Evolutionary conservation across 1,140 invertebrate species (phyloP).

Genomic region (Caenorhabditis latens): DNA sequence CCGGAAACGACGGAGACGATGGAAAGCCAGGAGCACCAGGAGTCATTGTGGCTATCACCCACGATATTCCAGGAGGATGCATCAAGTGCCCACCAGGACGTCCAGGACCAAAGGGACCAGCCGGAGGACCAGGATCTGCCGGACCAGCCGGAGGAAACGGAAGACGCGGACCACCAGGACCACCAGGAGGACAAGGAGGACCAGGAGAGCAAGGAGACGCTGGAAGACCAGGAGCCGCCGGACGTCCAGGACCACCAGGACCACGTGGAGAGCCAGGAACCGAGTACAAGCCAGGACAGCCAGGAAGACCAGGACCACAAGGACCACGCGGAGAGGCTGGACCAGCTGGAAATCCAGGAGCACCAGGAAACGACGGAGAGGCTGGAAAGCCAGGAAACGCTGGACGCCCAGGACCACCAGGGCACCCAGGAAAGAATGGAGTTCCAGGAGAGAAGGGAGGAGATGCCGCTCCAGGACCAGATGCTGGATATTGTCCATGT

Average conservation of each 20-base stretch:
- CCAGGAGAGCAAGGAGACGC: conserved; percentile 58
- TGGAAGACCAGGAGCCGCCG: conserved; percentile 58
- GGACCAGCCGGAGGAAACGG: conserved; percentile 61
- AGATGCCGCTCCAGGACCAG: conserved; percentile 41
- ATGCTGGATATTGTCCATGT: conserved; percentile 46
- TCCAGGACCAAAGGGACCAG: conserved; percentile 61
- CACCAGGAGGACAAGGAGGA: conserved; percentile 48
- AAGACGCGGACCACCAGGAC: conserved; percentile 58
- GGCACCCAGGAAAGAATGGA: conserved; percentile 59
- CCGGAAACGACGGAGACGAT: conserved; percentile 61
- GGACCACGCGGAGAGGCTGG: conserved; percentile 59
- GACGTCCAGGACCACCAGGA: conserved; percentile 62
- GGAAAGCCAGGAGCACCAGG: conserved; percentile 63
- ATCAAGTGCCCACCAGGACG: conserved; percentile 64
- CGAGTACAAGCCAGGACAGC: conserved; percentile 56
- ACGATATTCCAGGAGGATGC: conserved; percentile 61
- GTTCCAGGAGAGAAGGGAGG: conserved; percentile 47
- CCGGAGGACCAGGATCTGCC: conserved; percentile 59
- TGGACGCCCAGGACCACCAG: conserved; percentile 59
- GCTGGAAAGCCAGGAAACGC: conserved; percentile 58
- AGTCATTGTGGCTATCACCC: conserved; percentile 56
- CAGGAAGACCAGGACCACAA: conserved; percentile 49
- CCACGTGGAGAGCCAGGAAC: conserved; percentile 61
- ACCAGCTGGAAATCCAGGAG: conserved; percentile 62
- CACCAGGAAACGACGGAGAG: conserved; percentile 61